Evolutionary conservation across 2,113 vertebrate genomes (phyloP).

Genomic region (Pachyramphus minor): DNA sequence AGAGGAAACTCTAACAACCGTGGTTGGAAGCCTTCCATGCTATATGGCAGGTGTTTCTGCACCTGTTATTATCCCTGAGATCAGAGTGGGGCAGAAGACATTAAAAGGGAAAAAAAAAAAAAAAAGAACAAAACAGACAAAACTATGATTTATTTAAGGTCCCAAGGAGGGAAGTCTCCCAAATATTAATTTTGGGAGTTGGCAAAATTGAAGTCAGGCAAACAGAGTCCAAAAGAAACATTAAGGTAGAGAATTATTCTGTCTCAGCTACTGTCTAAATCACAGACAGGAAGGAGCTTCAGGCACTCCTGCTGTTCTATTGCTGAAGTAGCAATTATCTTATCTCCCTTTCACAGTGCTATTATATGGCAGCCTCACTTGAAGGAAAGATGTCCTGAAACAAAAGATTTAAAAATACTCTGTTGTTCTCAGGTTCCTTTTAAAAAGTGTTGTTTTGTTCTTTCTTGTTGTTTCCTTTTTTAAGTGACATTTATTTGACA

Average conservation of each 20-base stretch:
- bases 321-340: constrained; percentile 56
- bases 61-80: not conserved
- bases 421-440: not conserved
- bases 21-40: not conserved
- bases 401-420: constrained; percentile 27
- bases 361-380: not conserved
- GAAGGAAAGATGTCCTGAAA: constrained; percentile 18
- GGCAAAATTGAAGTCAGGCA: constrained; percentile 15
- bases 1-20: not conserved
- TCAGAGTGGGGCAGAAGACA: not conserved
- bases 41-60: not conserved
- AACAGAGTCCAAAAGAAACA: constrained; percentile 46
- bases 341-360: not conserved
- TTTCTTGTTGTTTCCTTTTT: not conserved
- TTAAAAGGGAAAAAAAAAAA: not conserved
- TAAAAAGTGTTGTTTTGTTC: not conserved
- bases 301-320: not conserved
- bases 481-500: not conserved
- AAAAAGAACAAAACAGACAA: not conserved
- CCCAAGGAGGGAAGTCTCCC: not conserved
- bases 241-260: constrained; percentile 27
- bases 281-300: constrained; percentile 3
- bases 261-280: constrained; percentile 23
- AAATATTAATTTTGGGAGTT: constrained; percentile 28
- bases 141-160: constrained; percentile 21